These are phyloP conservation scores for Chaetura pelagica DNA, from an alignment of 2,113 vertebrate species.

Conservation along the genomic window DNA sequence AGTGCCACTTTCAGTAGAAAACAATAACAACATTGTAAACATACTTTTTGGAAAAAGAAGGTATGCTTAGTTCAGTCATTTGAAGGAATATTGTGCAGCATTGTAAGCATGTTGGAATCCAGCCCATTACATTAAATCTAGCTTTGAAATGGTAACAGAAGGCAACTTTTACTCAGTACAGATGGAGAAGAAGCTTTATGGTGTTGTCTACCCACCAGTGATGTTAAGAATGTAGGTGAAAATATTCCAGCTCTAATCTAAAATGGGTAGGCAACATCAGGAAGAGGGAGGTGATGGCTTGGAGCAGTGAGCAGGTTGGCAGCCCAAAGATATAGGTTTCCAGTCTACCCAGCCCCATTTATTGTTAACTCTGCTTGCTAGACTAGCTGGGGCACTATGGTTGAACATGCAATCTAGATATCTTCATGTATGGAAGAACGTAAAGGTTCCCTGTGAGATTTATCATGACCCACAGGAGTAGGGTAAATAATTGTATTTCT, in stretches of 20 bases:
- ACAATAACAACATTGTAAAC: neutral
- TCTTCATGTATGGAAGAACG: neutral
- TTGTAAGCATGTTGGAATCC: neutral
- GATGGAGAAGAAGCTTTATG: neutral
- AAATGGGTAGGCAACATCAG: neutral
- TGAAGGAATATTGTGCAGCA: neutral
- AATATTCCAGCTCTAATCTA: neutral
- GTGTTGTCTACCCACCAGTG: neutral
- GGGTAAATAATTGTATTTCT: neutral
- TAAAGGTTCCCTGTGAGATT: neutral
- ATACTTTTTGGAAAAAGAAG: neutral
- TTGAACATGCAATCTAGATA: neutral
- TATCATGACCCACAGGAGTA: neutral
- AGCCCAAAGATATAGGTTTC: neutral
- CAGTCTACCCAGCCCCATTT: neutral
- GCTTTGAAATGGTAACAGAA: neutral
- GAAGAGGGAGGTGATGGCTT: neutral
- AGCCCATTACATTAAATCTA: neutral
- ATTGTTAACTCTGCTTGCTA: neutral
- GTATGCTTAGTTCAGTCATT: neutral
- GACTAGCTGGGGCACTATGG: neutral
- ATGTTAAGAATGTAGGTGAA: neutral
- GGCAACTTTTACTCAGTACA: neutral
- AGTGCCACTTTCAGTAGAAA: neutral
- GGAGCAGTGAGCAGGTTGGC: fast-evolving